These are phyloP conservation scores for Teleogryllus oceanicus DNA, from an alignment of 2,888 invertebrate genomes.

Conservation along the genomic window DNA sequence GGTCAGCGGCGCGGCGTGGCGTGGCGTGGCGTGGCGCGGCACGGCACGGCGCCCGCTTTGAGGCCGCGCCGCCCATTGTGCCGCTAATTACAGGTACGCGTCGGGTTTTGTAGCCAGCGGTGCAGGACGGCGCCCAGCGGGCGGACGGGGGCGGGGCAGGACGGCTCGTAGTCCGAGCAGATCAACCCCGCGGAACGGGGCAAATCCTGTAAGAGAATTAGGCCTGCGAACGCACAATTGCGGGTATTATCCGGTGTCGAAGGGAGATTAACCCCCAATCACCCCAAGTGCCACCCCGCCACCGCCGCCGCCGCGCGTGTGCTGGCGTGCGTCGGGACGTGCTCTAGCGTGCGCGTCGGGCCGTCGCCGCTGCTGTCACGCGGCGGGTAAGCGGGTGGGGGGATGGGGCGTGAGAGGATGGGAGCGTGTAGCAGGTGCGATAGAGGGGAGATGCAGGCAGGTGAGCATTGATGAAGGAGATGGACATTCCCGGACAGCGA, in stretches of 20 bases:
- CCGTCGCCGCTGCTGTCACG: too few relatives aligned
- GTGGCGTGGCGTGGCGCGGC: too few relatives aligned
- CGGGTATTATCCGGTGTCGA: slow-evolving; percentile 18
- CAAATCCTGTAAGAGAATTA: slow-evolving; percentile 10
- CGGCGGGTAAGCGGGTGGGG: too few relatives aligned
- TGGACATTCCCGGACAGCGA: too few relatives aligned
- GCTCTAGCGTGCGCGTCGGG: too few relatives aligned
- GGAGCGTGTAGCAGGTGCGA: too few relatives aligned
- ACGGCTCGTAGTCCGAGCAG: not conserved
- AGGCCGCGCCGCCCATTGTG: not conserved
- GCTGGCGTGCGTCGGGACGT: too few relatives aligned
- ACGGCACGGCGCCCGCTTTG: too few relatives aligned
- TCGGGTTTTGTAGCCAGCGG: not conserved
- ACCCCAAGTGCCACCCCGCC: not conserved
- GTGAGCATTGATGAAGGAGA: too few relatives aligned
- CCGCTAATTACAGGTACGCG: slow-evolving; percentile 5
- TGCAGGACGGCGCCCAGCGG: not conserved
- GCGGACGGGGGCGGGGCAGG: not conserved
- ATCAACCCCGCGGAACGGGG: not conserved
- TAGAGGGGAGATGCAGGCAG: too few relatives aligned
- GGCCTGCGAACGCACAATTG: slow-evolving; percentile 1
- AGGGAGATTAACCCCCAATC: not conserved
- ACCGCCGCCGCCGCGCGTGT: not conserved
- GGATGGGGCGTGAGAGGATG: too few relatives aligned
- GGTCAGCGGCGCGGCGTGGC: too few relatives aligned